phyloP scores from a whole-genome alignment of 2,113 vertebrate species.

The Uropsilus gracilis region DNA sequence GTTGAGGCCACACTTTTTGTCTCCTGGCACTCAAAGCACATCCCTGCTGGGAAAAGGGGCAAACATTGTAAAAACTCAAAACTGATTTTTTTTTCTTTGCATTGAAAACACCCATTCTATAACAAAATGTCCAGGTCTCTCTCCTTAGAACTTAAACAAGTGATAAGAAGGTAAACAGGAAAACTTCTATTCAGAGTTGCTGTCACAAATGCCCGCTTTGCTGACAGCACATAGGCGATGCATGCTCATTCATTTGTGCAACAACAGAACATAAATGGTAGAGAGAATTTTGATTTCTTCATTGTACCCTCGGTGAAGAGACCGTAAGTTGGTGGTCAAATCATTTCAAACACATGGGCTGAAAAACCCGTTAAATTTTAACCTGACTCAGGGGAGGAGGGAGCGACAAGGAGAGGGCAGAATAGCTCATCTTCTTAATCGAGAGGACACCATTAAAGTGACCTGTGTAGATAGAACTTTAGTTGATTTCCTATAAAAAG shows the following conservation, averaged over 20 bases:
- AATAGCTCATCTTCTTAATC: conserved; percentile 40
- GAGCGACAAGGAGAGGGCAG: not conserved
- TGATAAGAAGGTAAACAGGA: conserved; percentile 80
- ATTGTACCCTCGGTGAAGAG: conserved; percentile 31
- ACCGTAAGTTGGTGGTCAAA: conserved; percentile 39
- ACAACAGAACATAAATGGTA: not conserved
- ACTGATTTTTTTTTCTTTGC: conserved; percentile 87
- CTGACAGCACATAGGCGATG: conserved; percentile 46
- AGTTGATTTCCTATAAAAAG: conserved; percentile 48
- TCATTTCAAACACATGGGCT: not conserved
- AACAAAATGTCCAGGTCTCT: conserved; percentile 81
- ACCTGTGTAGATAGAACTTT: not conserved
- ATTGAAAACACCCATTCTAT: conserved; percentile 83
- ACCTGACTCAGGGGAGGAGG: not conserved
- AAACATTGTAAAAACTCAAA: conserved; percentile 97
- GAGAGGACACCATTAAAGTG: not conserved
- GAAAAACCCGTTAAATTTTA: not conserved
- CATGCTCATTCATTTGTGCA: not conserved
- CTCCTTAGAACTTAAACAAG: conserved; percentile 86
- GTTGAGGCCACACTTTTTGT: conserved; percentile 98
- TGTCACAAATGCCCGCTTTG: conserved; percentile 50
- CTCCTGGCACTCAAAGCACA: conserved; percentile 94
- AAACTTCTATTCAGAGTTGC: conserved; percentile 77
- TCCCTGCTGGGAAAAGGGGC: conserved; percentile 93
- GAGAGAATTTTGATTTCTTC: conserved; percentile 63